A percentile compares a stretch with the other conserved stretches of the same genome.
phyloP scores from a whole-genome alignment of 92 coral and sea anemone genomes.

The Metridium senile region DNA sequence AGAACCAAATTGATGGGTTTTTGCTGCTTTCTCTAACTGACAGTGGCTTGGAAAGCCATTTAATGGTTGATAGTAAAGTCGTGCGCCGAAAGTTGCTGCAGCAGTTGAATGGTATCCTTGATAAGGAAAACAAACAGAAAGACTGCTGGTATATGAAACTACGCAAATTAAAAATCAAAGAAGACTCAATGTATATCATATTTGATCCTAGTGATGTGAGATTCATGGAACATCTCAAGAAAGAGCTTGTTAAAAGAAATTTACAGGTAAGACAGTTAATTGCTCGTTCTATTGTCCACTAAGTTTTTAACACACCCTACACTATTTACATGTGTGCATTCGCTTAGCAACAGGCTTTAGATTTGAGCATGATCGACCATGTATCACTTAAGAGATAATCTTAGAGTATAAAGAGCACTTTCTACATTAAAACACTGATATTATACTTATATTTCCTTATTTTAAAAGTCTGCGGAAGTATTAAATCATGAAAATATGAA shows the following conservation, averaged over 20 bases:
- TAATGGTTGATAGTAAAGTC: slow-evolving; percentile 86
- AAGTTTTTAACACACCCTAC: slow-evolving; percentile 7
- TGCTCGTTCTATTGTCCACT: slow-evolving; percentile 5
- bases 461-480: neutral
- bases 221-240: slow-evolving; percentile 62
- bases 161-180: slow-evolving; percentile 63
- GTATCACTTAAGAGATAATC: slow-evolving; percentile 1
- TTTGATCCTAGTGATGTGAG: slow-evolving; percentile 82
- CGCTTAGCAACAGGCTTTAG: slow-evolving; percentile 20
- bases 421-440: neutral
- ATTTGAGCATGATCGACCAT: neutral
- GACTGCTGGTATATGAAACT: slow-evolving; percentile 75
- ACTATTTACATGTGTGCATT: neutral
- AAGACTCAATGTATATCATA: slow-evolving; percentile 72
- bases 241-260: slow-evolving; percentile 61
- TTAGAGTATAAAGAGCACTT: neutral
- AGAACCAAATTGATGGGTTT: slow-evolving; percentile 87
- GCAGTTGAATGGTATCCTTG: slow-evolving; percentile 65
- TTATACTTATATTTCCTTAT: neutral
- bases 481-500: neutral
- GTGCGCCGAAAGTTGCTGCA: slow-evolving; percentile 74
- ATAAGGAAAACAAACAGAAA: slow-evolving; percentile 61
- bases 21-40: slow-evolving; percentile 69
- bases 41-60: slow-evolving; percentile 60
- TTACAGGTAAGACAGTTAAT: slow-evolving; percentile 61